Evolutionary conservation across 1,140 invertebrate genomes (phyloP).

Genomic region (Ceratoteleas bidentatus): DNA sequence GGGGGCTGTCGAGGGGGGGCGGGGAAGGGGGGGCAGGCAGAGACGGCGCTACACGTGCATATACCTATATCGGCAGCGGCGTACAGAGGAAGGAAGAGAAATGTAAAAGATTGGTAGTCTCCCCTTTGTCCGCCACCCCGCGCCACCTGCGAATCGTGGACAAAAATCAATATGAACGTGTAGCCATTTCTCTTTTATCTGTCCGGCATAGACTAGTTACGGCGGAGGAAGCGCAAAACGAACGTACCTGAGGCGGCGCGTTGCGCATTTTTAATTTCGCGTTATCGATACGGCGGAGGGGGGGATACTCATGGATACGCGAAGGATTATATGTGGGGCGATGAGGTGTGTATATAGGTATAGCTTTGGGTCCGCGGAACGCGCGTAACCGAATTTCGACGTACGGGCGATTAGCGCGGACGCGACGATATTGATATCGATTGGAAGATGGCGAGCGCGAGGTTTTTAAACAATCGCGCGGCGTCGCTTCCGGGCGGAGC

Average conservation of each 20-base stretch:
- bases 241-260: constrained; percentile 38
- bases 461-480: constrained; percentile 44
- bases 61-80: constrained; percentile 41
- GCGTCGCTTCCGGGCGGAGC: constrained; percentile 8
- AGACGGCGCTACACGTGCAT: constrained; percentile 43
- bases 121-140: constrained; percentile 74
- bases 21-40: constrained; percentile 9
- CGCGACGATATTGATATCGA: constrained; percentile 40
- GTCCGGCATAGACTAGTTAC: constrained; percentile 77
- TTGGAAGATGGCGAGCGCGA: constrained; percentile 27
- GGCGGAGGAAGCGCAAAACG: constrained; percentile 73
- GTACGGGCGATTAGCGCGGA: constrained; percentile 29
- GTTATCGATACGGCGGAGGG: constrained; percentile 42
- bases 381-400: constrained; percentile 41
- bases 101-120: constrained; percentile 78
- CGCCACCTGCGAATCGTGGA: constrained; percentile 75
- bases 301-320: too few relatives aligned
- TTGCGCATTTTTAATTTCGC: constrained; percentile 51
- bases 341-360: background rate
- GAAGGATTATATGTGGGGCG: too few relatives aligned
- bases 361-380: too few relatives aligned
- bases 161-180: constrained; percentile 82
- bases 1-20: constrained; percentile 13
- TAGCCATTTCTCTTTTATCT: constrained; percentile 82
- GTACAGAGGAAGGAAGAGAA: constrained; percentile 69